These are phyloP conservation scores for Barnardius zonarius DNA, from an alignment of 2,113 vertebrate genomes.

Conservation along the genomic window DNA sequence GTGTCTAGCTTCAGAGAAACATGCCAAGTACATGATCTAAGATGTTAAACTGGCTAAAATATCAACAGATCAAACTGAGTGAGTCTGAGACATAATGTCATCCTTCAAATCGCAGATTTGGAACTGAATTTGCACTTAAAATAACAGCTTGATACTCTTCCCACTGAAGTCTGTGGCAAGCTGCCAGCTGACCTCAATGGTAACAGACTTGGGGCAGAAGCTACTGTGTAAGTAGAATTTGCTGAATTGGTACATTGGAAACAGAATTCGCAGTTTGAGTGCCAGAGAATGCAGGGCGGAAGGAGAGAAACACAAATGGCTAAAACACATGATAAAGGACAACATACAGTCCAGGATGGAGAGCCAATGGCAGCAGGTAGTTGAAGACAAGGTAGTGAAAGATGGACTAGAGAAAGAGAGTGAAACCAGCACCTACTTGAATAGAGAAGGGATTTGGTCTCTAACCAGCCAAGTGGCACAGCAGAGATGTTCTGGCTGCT, in stretches of 20 bases:
- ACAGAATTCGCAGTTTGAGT: not conserved
- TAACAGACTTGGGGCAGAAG: not conserved
- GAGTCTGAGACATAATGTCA: slow-evolving; percentile 18
- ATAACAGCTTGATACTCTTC: slow-evolving; percentile 15
- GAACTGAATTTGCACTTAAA: slow-evolving; percentile 25
- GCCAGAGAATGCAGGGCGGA: not conserved
- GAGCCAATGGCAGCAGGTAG: not conserved
- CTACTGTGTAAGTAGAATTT: slow-evolving; percentile 21
- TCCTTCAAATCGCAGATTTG: slow-evolving; percentile 11
- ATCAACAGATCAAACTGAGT: slow-evolving; percentile 15
- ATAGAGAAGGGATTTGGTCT: not conserved
- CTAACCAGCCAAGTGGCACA: not conserved
- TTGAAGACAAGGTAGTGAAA: not conserved
- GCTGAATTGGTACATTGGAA: not conserved
- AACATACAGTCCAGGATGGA: not conserved
- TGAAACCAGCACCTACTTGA: not conserved
- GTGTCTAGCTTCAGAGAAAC: not conserved
- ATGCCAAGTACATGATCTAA: slow-evolving; percentile 36
- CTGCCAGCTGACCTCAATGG: slow-evolving; percentile 27
- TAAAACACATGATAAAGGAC: not conserved
- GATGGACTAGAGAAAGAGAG: not conserved
- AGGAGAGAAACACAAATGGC: not conserved
- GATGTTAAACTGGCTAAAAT: slow-evolving; percentile 8
- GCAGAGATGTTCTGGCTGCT: not conserved
- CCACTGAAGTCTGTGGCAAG: not conserved